A percentile compares a stretch with the other conserved stretches of the same genome.
These are phyloP conservation scores for Exephanes ischioxanthus DNA, from an alignment of 2,888 invertebrate species.

Conservation along the genomic window DNA sequence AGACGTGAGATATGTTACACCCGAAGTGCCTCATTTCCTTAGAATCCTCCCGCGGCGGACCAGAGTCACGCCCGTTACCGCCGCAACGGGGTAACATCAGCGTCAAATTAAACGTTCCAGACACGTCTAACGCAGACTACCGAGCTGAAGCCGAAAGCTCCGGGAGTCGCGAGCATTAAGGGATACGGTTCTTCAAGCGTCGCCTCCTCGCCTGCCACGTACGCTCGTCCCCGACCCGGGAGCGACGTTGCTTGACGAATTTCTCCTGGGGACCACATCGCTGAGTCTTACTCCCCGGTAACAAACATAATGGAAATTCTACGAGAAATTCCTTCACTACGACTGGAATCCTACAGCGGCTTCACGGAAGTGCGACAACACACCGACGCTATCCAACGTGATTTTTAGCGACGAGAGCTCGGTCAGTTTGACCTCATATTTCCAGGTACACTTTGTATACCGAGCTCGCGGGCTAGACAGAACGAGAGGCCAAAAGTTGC, in stretches of 20 bases:
- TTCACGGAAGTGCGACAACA: conserved; percentile 27
- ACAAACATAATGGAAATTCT: conserved; percentile 57
- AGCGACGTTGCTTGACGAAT: conserved; percentile 59
- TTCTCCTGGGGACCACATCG: conserved; percentile 49
- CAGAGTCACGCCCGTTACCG: conserved; percentile 33
- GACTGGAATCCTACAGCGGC: not conserved
- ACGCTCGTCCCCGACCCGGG: conserved; percentile 5
- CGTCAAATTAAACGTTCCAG: conserved; percentile 63
- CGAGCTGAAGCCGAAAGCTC: conserved; percentile 16
- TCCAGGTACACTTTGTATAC: not conserved
- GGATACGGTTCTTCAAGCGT: conserved; percentile 51
- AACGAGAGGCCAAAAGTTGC: not conserved
- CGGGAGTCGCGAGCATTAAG: conserved; percentile 56
- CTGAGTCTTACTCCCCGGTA: not conserved
- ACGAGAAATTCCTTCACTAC: conserved; percentile 45
- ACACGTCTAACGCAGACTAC: conserved; percentile 62
- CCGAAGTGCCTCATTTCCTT: conserved; percentile 70
- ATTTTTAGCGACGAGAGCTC: not conserved
- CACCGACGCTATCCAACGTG: not conserved
- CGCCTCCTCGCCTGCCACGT: conserved; percentile 25
- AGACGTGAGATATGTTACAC: conserved; percentile 66
- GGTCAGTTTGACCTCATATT: conserved; percentile 4
- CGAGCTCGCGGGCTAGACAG: not conserved
- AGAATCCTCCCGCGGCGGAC: conserved; percentile 58
- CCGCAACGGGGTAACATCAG: conserved; percentile 46